Base-by-base conservation (phyloP, 1,140 invertebrate species). In the Heliconius eleuchia region DNA sequence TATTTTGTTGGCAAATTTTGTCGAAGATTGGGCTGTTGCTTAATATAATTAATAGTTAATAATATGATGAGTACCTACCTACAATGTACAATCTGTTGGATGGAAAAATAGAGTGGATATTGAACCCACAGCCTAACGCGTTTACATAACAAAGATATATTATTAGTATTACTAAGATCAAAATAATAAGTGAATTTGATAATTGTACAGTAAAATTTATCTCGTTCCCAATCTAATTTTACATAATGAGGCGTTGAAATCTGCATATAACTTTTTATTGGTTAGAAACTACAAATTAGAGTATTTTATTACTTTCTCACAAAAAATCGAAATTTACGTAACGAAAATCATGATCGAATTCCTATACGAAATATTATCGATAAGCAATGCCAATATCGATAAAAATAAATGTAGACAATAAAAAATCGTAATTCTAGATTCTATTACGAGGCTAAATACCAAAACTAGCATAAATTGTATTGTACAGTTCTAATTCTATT, bases 401-500 rank as follows among this genome's bases (percentile, higher is more conserved):
- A 66, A 66, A 23, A 66, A 66, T 30, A 1, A 16, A 66, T 30
- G 23, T 66, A n/a, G n/a, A 66, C 60, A 27, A 30, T 66, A 16
- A 66, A 57, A 66, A 23, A 9, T 16, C 13, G 4, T 66, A 27
- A 66, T 66, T 66, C 60, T 66, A 66, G 60, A 66, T 66, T 66
- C 60, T 30, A 66, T 27, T 66, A 66, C 60, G 60, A 13, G 11
- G 23, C 23, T 30, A 66, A 66, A 66, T n/a, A 66, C 27, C 23
- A 66, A 66, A 66, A 30, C 23, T 66, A 66, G 27, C 30, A 66
- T n/a, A 72, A 72, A 72, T 19, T 19, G n/a, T 60, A 79, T 77
- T 70, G 73, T 76, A 73, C 74, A 73, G 46, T 55, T 72, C 50
- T 71, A 81, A 73, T 81, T 76, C 74, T 37, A 37, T 66, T 34